Evolutionary conservation across 37 sponge, comb jelly and placozoan species (phyloP), one percentile per base, ranked within the genome.

Genomic region (Eunapius fragilis): DNA sequence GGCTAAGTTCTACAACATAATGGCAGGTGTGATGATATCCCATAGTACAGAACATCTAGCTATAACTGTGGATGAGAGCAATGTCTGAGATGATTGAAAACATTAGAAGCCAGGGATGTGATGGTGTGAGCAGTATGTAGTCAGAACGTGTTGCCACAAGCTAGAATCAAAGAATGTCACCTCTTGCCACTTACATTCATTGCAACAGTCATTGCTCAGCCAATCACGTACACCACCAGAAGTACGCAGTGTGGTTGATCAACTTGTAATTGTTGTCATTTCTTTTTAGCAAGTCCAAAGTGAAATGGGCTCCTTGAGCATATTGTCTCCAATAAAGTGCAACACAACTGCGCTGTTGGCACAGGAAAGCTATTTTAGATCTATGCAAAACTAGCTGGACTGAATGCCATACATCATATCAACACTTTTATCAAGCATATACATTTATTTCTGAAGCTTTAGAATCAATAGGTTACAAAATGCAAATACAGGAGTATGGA

Each of bases 351-450:
- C 37, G 82, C 25, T 76, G n/a, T n/a, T n/a, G n/a, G n/a, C n/a
- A n/a, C n/a, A 10, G 87, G 37, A 86, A 82, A 48, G 37, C 78
- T 30, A 24, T 91, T n/a, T 27, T 91, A 3, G 77, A 91, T 86
- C 48, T 86, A 12, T 86, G 79, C 71, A 86, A 77, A 68, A 86
- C 91, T 35, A 67, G 83, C 25, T 91, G 87, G 91, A 81, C 85
- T 58, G 89, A 88, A 48, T 48, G 83, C 11, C 89, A 88, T 23
- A 77, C 25, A 70, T 84, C 89, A 48, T 88, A 82, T 35, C 88
- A 88, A 48, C 89, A 88, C 67, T 88, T 84, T 67, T 83, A 89
- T 45, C 89, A 84, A 34, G 47, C 76, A 35, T 88, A 75, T 50
- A 35, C 17, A 3, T 75, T 81, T 68, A 87, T 87, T 73, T 27